Percentiles rank a stretch among this genome's conserved stretches.
Evolutionary conservation across 1,140 invertebrate genomes (phyloP).

Genomic region (Conopomorpha cramerella): DNA sequence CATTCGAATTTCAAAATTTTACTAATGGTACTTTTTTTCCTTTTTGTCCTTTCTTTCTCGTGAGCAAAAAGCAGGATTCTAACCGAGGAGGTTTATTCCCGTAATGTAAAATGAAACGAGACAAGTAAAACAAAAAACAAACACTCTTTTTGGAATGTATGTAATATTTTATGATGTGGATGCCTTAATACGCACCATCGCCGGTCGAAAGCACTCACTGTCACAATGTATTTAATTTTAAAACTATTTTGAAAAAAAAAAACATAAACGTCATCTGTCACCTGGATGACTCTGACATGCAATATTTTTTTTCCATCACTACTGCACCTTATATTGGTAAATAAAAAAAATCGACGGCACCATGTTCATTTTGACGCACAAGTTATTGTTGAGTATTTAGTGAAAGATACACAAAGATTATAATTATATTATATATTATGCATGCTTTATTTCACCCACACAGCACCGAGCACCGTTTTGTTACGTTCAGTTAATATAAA

Average conservation of each 20-base stretch:
- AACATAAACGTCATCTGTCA: constrained; percentile 17
- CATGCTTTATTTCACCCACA: constrained; percentile 58
- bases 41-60: constrained; percentile 49
- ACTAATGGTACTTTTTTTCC: constrained; percentile 56
- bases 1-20: no score
- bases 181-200: no score
- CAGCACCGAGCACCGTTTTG: no score
- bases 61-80: constrained; percentile 58
- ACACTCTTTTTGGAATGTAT: no score
- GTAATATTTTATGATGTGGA: no score
- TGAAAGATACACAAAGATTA: constrained; percentile 55
- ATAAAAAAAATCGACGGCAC: constrained; percentile 67
- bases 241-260: no score
- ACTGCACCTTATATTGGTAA: constrained; percentile 67
- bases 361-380: constrained; percentile 65
- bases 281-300: constrained; percentile 63
- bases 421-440: no score
- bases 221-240: no score
- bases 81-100: constrained; percentile 51
- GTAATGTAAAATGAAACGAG: no score
- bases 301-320: no score
- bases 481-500: constrained; percentile 51
- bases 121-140: no score
- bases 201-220: constrained; percentile 63
- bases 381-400: constrained; percentile 62